These are phyloP conservation scores for Dromaius novaehollandiae DNA, from an alignment of 2,113 vertebrate genomes.

Conservation along the genomic window DNA sequence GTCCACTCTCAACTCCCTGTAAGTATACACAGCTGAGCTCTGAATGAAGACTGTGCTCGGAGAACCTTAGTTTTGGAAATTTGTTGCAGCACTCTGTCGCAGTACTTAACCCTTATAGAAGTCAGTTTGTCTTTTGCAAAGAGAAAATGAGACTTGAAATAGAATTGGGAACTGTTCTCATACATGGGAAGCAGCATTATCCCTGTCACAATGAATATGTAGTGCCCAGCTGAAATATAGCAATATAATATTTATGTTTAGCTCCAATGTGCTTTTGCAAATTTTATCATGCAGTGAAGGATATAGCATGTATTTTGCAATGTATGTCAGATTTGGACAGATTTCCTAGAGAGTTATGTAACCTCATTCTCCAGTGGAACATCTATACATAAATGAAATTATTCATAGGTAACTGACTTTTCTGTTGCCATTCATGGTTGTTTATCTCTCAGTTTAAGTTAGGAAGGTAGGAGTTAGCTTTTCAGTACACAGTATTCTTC, in stretches of 20 bases:
- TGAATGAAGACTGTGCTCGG: background rate
- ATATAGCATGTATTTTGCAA: background rate
- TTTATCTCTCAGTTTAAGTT: background rate
- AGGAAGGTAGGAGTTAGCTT: background rate
- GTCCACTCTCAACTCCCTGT: background rate
- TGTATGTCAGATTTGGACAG: background rate
- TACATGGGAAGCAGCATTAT: constrained; percentile 6
- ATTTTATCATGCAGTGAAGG: constrained; percentile 34
- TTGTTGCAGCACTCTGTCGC: background rate
- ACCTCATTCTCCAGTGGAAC: background rate
- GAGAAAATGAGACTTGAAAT: background rate
- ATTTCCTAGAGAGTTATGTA: constrained; percentile 18
- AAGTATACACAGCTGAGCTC: background rate
- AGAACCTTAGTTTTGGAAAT: background rate
- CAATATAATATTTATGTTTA: constrained; percentile 56
- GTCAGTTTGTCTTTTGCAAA: background rate
- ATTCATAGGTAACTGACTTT: background rate
- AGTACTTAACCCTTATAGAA: background rate
- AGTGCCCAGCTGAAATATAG: background rate
- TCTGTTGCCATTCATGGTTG: background rate
- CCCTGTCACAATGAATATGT: constrained; percentile 11
- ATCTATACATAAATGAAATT: background rate
- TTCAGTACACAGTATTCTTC: background rate
- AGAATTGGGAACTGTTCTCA: background rate
- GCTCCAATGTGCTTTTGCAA: constrained; percentile 23